Evolutionary conservation across 2,113 vertebrate species (phyloP).

Genomic region (Colius striatus): DNA sequence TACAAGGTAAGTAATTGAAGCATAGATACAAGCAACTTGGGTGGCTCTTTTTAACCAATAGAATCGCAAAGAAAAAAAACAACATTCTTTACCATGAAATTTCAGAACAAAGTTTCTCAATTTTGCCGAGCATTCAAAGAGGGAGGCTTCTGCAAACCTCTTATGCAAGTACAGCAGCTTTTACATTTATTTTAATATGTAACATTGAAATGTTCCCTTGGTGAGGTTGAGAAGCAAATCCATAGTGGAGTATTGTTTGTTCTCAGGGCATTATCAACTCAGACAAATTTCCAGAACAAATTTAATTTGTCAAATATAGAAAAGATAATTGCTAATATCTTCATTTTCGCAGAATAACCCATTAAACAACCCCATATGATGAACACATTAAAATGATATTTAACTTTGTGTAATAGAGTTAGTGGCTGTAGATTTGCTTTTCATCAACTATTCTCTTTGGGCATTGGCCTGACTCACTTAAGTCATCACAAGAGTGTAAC

Average conservation of each 20-base stretch:
- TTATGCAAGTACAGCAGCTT: neutral
- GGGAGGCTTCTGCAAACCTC: neutral
- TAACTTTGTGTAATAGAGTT: neutral
- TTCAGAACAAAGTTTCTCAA: neutral
- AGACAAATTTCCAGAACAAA: neutral
- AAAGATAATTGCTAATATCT: neutral
- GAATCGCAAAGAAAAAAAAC: neutral
- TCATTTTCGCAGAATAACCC: neutral
- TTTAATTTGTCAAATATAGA: neutral
- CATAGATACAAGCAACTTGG: neutral
- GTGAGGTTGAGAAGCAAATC: neutral
- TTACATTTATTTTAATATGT: neutral
- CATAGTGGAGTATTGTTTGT: neutral
- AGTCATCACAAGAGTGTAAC: neutral
- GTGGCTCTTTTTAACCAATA: neutral
- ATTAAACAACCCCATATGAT: slow-evolving; percentile 20
- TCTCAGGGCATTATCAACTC: neutral
- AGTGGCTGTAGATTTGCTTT: neutral
- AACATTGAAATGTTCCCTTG: neutral
- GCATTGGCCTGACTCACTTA: neutral
- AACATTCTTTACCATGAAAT: neutral
- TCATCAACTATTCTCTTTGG: neutral
- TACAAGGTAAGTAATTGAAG: neutral
- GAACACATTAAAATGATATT: neutral
- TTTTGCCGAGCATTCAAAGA: neutral